phyloP scores from a whole-genome alignment of 92 coral and sea anemone species.

The Parazoanthus swiftii region DNA sequence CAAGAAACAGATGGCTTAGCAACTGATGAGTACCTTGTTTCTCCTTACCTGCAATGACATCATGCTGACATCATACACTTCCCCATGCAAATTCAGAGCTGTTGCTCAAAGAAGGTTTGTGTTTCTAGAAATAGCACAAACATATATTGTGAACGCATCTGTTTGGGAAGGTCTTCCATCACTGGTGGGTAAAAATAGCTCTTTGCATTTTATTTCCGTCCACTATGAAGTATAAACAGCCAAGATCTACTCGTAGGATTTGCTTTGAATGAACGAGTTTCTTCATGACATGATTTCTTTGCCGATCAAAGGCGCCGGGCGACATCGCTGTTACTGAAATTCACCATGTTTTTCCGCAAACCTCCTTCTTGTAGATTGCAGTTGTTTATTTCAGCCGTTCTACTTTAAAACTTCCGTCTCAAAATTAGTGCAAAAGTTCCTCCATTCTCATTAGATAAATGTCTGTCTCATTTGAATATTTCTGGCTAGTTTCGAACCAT shows the following conservation, averaged over 20 bases:
- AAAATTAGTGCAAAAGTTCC: slow-evolving; percentile 32
- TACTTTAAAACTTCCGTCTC: slow-evolving; percentile 56
- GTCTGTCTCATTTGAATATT: slow-evolving; percentile 10
- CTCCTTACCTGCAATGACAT: slow-evolving; percentile 80
- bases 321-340: slow-evolving; percentile 40
- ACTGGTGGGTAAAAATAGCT: slow-evolving; percentile 99
- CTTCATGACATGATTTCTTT: neutral
- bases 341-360: slow-evolving; percentile 60
- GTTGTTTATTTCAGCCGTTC: slow-evolving; percentile 41
- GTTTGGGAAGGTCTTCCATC: slow-evolving; percentile 79
- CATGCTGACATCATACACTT: slow-evolving; percentile 88
- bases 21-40: slow-evolving; percentile 49
- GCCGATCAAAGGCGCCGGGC: slow-evolving; percentile 12
- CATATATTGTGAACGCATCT: slow-evolving; percentile 98
- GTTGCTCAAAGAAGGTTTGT: slow-evolving; percentile 73
- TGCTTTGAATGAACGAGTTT: slow-evolving; percentile 20
- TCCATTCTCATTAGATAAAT: slow-evolving; percentile 6
- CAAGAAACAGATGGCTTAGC: neutral
- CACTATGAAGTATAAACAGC: slow-evolving; percentile 88
- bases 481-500: slow-evolving; percentile 22
- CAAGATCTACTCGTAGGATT: slow-evolving; percentile 60
- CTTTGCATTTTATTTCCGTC: slow-evolving; percentile 99
- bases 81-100: slow-evolving; percentile 87
- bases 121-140: slow-evolving; percentile 96
- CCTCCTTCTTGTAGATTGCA: slow-evolving; percentile 33